Conservation (phyloP, 1,140 invertebrate species). For the Drosophila micromelanica region DNA sequence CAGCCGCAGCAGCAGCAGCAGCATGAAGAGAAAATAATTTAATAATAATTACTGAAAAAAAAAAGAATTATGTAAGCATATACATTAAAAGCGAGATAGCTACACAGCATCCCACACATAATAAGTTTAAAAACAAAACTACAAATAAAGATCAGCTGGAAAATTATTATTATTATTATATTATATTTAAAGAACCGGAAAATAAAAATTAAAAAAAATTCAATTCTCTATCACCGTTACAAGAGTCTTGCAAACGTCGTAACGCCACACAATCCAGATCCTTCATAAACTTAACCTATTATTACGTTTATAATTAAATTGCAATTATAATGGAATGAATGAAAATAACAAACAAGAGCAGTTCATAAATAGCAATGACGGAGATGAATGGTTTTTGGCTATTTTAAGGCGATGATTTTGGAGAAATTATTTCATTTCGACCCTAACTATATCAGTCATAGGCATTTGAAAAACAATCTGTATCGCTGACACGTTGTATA, state of each 20-base stretch:
- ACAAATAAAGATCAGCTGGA: constrained; percentile 82
- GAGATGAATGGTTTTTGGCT: no score
- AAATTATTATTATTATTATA: constrained; percentile 83
- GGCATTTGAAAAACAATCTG: no score
- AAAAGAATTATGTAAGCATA: constrained; percentile 76
- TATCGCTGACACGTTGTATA: no score
- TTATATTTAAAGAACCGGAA: constrained; percentile 82
- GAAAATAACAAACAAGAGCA: background rate
- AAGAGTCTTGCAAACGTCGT: background rate
- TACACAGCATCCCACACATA: constrained; percentile 78
- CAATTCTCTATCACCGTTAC: constrained; percentile 45
- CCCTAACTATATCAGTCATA: no score
- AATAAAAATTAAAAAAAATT: constrained; percentile 83
- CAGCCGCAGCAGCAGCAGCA: constrained; percentile 57
- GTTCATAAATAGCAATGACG: no score
- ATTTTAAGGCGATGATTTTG: no score
- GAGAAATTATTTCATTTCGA: no score
- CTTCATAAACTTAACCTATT: no score
- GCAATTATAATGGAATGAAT: background rate
- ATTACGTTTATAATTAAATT: no score
- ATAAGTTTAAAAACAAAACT: constrained; percentile 83
- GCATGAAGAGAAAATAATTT: constrained; percentile 74
- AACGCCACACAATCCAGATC: background rate
- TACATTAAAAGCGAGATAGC: constrained; percentile 80
- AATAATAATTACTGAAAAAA: constrained; percentile 79